A percentile compares a stretch with the other conserved stretches of the same genome.
Conservation (phyloP, 1,140 invertebrate species). For the Brachionus plicatilis region DNA sequence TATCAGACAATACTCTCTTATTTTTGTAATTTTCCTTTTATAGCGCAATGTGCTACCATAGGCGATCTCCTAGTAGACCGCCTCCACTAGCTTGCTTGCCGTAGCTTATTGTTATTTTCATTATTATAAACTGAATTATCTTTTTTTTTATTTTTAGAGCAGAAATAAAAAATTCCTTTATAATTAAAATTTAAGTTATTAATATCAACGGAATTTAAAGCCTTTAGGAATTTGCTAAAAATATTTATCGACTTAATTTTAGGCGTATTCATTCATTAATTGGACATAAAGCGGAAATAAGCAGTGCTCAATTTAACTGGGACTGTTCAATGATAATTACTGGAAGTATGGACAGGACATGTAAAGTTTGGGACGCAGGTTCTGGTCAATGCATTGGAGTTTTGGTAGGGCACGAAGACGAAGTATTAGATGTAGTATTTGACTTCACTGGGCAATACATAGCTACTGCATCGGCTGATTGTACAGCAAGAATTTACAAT, state of each 20-base stretch:
- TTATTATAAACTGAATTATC: no score
- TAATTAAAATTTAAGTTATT: not conserved
- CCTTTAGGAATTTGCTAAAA: not conserved
- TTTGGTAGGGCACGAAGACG: slow-evolving; percentile 65
- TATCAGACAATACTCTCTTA: no score
- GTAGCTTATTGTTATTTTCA: no score
- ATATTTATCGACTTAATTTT: not conserved
- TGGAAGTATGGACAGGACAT: slow-evolving; percentile 67
- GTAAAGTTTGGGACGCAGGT: slow-evolving; percentile 68
- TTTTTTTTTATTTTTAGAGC: no score
- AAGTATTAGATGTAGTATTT: slow-evolving; percentile 70
- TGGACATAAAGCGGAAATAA: slow-evolving; percentile 68
- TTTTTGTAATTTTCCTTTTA: no score
- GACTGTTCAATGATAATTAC: slow-evolving; percentile 67
- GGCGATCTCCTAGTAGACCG: no score
- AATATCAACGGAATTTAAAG: not conserved
- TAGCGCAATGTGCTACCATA: no score
- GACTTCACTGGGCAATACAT: slow-evolving; percentile 66
- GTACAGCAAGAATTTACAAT: slow-evolving; percentile 66
- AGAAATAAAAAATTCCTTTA: not conserved
- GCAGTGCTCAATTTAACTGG: slow-evolving; percentile 70
- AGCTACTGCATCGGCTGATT: slow-evolving; percentile 68
- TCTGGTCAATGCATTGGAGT: slow-evolving; percentile 61
- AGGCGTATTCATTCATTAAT: slow-evolving; percentile 63
- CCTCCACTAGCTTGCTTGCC: no score